Base-by-base conservation (phyloP, 2,888 invertebrate species). In the Hydraecia micacea region DNA sequence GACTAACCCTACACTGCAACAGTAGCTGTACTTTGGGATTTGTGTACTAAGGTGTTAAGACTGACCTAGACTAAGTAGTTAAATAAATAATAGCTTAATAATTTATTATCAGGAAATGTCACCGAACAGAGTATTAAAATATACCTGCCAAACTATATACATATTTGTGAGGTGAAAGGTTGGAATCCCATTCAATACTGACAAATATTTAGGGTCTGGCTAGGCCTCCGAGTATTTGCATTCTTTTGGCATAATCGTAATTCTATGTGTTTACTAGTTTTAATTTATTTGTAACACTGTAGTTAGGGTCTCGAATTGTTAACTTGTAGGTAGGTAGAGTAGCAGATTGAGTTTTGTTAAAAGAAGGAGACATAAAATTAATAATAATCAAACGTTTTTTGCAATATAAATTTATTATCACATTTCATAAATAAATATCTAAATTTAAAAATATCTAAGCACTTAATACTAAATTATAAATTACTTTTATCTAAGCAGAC, bases 391-490 rank as follows among this genome's bases (percentile, higher is more conserved):
- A 21, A 32, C 4, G 0, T 2, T 36, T 65, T 86, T 85, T 81
- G 90, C 91, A 93, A 93, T 92, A 94, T 94, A 95, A 93, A 94
- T 96, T 96, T 96, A 96, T 96, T 97, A 97, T 97, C 97, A 97
- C 97, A 96, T 95, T 96, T 91, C 93, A 96, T 96, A 96, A 96
- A 96, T 96, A 95, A 93, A 92, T 93, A 92, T 92, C 94, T 95
- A 93, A 93, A 93, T 92, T 94, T 91, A 89, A 91, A 91, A 93
- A 86, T 87, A 91, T 90, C 95, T 95, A 95, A 93, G 92, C 80
- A 80, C 94, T 94, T 95, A 95, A 70, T 90, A 87, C 94, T 96
- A 95, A 89, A 88, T 83, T 92, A 96, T 96, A 96, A 96, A 96
- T 96, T 94, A 95, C 86, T 91, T 91, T 93, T 94, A 93, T 90